phyloP scores from a whole-genome alignment of 2,797 vertebrate genomes.

The Sebastes hubbsi region DNA sequence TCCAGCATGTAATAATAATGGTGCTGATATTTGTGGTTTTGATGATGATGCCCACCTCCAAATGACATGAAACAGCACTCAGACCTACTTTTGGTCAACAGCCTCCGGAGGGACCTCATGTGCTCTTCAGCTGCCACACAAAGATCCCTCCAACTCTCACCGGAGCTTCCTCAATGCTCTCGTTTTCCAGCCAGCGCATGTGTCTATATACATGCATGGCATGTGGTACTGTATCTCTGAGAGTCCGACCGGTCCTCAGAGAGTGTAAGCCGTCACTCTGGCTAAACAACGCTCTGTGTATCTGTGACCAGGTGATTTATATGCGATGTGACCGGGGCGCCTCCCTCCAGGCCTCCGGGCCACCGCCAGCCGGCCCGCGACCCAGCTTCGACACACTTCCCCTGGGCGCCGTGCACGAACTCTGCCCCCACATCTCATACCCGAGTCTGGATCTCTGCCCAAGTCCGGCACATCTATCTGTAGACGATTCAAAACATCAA shows the following conservation, averaged over 20 bases:
- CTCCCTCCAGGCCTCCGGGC: conserved; percentile 44
- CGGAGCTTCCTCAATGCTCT: conserved; percentile 31
- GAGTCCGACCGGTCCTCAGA: conserved; percentile 42
- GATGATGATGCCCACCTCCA: conserved; percentile 25
- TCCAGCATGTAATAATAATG: not conserved
- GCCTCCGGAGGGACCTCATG: conserved; percentile 45
- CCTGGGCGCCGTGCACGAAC: conserved; percentile 21
- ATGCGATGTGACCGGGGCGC: conserved; percentile 58
- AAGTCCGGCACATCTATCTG: conserved; percentile 8
- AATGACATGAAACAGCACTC: conserved; percentile 53
- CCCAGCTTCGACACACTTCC: conserved; percentile 55
- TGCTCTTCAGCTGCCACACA: conserved; percentile 50
- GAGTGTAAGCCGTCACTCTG: conserved; percentile 46
- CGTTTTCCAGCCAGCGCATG: conserved; percentile 13
- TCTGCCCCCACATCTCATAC: conserved; percentile 39
- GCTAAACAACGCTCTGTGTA: conserved; percentile 59
- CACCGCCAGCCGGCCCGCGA: conserved; percentile 36
- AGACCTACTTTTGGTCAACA: conserved; percentile 51
- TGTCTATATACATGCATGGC: conserved; percentile 1
- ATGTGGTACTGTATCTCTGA: conserved; percentile 27
- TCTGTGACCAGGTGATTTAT: conserved; percentile 71
- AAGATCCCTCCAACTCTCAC: conserved; percentile 25
- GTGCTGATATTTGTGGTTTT: not conserved
- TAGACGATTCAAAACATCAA: not conserved
- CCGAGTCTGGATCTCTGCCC: conserved; percentile 33